Base-by-base conservation (phyloP, 2,888 invertebrate genomes). In the Agriopis leucophaearia region DNA sequence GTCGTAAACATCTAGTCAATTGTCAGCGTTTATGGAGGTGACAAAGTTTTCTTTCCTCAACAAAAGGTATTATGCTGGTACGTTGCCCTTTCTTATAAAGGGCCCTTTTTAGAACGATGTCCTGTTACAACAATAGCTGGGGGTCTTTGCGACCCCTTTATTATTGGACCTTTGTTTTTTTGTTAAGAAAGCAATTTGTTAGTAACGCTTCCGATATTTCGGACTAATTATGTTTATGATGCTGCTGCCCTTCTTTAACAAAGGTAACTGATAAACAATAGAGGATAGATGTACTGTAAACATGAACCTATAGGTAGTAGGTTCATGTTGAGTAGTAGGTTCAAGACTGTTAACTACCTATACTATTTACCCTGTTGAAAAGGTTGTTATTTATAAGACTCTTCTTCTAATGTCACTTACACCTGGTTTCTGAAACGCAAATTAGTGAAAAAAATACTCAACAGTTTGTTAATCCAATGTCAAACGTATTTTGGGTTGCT, bases 41-140 rank as follows among this genome's bases (percentile, higher is more conserved):
- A 74, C 75, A 74, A 73, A 70, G 60, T 75, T 73, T 70, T 69
- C 69, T 65, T 64, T 61, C 36, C 47, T 40, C n/a, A 70, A 70
- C 69, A 71, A 74, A 74, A 72, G 71, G 69, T 63, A 71, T 72
- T 70, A 70, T 70, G 60, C 52, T 54, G 64, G 64, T 64, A 52
- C 68, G 40, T 68, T 69, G 64, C 61, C 66, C 70, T 70, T 64
- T 58, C 50, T 48, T 18, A 55, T 65, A 62, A 69, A 59, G 66
- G 42, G 59, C 55, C 50, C 59, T 55, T 63, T 66, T 65, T 47
- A 65, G 60, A 69, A 40, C 62, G 65, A 50, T 62, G 69, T 64
- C 66, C 56, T 67, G 54, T 69, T 51, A 48, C 36, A 50, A 70
- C 67, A 73, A 75, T 71, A 48, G 69, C 27, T 47, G 48, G 3